Base-by-base conservation (phyloP, 30 jellyfish, hydroid and myxozoan genomes). In the Catostylus mosaicus region DNA sequence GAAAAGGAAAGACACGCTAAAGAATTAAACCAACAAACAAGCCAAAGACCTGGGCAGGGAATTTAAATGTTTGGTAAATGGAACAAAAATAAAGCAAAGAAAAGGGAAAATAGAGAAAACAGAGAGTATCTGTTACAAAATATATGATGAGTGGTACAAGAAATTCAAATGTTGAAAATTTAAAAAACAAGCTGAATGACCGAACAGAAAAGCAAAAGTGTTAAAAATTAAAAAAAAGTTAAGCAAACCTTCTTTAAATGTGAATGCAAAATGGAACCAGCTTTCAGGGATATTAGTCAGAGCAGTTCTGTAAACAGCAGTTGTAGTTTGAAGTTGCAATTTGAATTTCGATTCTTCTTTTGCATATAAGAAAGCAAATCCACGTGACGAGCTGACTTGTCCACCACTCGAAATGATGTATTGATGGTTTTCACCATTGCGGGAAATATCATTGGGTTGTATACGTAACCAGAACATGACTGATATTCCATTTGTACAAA, bases 341-440 rank as follows among this genome's bases (percentile, higher is more conserved):
- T 92, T 92, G 79, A 92, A 92, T 57, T 92, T 92, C 48, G 89
- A 70, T 76, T 87, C 97, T 47, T 87, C 97, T 63, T 90, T 88
- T 9, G 91, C 98, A 36, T 92, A 92, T 32, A 92, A 75, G 75
- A 92, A 80, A 4, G 98, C 87, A 57, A 87, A 92, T 40, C 98
- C 98, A 11, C 98, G 83, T 1, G 98, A 86, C 23, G 91, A 85
- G 78, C 96, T 89, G 29, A 87, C 97, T 64, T 92, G 98, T 1
- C 98, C 98, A 7, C 98, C 98, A 82, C 98, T 92, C 0, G 98
- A 92, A 16, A 87, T 82, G 62, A 92, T 92, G 83, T 92, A 92
- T 70, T 92, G 98, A 61, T 92, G 98, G 18, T 70, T 47, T 43
- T 65, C 90, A 7, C 70, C 68, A 30, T 87, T 78, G 11, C 51